Percentiles rank a stretch among this genome's conserved stretches.
Conservation (phyloP, 2,888 invertebrate genomes). For the Sericinus montela region DNA sequence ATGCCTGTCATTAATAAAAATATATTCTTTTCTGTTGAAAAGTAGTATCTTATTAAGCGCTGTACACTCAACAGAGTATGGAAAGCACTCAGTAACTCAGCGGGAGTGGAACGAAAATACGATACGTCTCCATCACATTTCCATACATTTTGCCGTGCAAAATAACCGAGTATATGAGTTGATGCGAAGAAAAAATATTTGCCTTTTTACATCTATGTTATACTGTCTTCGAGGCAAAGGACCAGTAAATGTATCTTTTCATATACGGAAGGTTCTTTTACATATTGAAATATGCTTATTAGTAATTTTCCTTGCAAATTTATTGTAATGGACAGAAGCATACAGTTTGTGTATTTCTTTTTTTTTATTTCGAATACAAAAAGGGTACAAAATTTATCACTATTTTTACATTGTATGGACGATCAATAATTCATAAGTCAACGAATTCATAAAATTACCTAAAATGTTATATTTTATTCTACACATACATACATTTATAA, state of each 20-base stretch:
- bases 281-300: neutral
- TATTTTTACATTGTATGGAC: no score
- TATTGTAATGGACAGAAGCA: no score
- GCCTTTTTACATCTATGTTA: slow-evolving; percentile 5
- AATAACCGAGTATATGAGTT: slow-evolving; percentile 8
- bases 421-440: no score
- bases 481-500: no score
- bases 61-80: slow-evolving; percentile 53
- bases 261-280: neutral
- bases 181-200: neutral
- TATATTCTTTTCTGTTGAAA: slow-evolving; percentile 60
- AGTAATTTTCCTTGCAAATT: no score
- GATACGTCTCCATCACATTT: slow-evolving; percentile 71
- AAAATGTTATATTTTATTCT: no score
- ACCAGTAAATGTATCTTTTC: neutral
- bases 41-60: slow-evolving; percentile 47
- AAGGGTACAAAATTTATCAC: no score
- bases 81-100: slow-evolving; percentile 43
- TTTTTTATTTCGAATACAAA: no score
- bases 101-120: slow-evolving; percentile 45
- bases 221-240: neutral
- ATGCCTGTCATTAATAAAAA: no score
- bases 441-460: no score
- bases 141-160: slow-evolving; percentile 47
- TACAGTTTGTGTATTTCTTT: no score